phyloP scores from a whole-genome alignment of 1,140 invertebrate species.

The Monochamus saltuarius region DNA sequence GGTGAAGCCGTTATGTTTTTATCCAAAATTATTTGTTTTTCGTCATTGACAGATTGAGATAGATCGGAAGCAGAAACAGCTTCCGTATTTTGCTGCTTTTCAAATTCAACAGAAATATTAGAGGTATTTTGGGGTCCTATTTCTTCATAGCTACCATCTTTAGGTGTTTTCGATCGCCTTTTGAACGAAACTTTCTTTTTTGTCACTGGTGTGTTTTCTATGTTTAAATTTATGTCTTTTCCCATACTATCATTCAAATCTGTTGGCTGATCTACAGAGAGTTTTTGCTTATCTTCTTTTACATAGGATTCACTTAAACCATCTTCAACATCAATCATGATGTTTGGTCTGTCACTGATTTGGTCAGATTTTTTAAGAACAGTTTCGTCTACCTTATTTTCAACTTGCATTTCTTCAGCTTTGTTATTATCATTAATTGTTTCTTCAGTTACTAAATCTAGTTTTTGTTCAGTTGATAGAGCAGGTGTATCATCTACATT shows the following conservation, averaged over 20 bases:
- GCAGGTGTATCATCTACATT: background rate
- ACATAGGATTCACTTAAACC: conserved; percentile 27
- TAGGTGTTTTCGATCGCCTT: conserved; percentile 34
- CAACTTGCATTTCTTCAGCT: conserved; percentile 12
- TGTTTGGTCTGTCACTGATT: too few species aligned
- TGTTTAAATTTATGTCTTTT: conserved; percentile 22
- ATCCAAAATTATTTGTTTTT: conserved; percentile 38
- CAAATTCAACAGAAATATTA: conserved; percentile 3
- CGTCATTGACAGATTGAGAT: conserved; percentile 39
- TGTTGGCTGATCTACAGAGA: background rate
- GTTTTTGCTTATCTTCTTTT: conserved; percentile 10
- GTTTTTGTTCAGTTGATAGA: too few species aligned
- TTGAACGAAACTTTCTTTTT: conserved; percentile 54
- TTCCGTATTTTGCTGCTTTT: conserved; percentile 13
- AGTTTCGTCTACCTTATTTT: conserved; percentile 29
- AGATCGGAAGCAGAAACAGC: conserved; percentile 16
- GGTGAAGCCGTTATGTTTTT: conserved; percentile 38
- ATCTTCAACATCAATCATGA: conserved; percentile 28
- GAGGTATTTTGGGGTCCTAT: conserved; percentile 31
- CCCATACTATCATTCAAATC: conserved; percentile 5
- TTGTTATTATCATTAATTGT: conserved; percentile 1
- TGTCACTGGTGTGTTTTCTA: conserved; percentile 46
- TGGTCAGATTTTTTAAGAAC: background rate
- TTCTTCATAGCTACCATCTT: conserved; percentile 48
- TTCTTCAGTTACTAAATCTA: too few species aligned